Base-by-base conservation (phyloP, 2,888 invertebrate species). In the Cantharis lateralis region DNA sequence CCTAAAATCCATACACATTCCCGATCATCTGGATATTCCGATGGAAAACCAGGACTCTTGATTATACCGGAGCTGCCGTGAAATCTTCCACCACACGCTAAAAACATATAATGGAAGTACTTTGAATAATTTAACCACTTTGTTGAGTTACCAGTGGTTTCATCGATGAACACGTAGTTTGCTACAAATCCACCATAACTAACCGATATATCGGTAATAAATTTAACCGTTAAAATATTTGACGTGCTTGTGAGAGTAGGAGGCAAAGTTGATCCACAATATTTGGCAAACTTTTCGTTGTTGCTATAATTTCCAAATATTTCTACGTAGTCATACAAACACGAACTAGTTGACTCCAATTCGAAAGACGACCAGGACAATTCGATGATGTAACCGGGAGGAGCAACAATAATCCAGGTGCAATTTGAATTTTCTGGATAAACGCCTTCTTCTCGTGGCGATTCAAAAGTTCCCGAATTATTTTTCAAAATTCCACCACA, bases 1-100 rank as follows among this genome's bases (percentile, higher is more conserved):
- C 90, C 91, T 74, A 98, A 93, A 0, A 90, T 89, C 97, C 97
- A 98, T n/a, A 89, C 89, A 85, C 98, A 98, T 77, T 95, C 92
- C 78, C 91, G 91, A 81, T 92, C 91, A 2, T 88, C 86, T 3
- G 94, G 93, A 86, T 98, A 98, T 13, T 87, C 84, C 0, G 89
- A 82, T 0, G 98, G 98, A 90, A 93, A 97, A 70, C 92, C 92
- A 0, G 98, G 98, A 4, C 95, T 94, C 82, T 89, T 91, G 11
- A 98, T 90, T 9, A 90, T 86, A 1, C 98, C 98, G 32, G 90
- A 90, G 20, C 90, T 84, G 48, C 92, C 91, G 48, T 91, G 90
- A 81, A 92, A 93, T 63, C 90, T 90, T 0, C 94, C 95, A 2
- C 96, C 96, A 86, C 98, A 98, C 64, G 89, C 92, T 92, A 68